Conservation (phyloP, 1,140 invertebrate species). For the Steinernema feltiae region DNA sequence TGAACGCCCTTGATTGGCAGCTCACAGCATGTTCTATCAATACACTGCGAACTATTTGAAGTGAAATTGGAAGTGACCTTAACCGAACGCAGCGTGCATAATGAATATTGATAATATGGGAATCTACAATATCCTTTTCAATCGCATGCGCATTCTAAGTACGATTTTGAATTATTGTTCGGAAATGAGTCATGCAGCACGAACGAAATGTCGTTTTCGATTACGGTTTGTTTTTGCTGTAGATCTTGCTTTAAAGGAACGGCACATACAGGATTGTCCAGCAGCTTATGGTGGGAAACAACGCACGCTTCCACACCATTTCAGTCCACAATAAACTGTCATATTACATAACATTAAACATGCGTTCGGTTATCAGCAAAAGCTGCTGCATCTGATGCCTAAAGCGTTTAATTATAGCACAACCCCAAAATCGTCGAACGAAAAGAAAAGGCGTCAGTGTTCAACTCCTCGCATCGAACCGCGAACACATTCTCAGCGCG, state of each 20-base stretch:
- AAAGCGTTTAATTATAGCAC: too few species aligned
- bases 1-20: conserved; percentile 12
- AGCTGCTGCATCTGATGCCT: too few species aligned
- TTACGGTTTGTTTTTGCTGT: too few species aligned
- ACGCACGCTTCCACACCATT: too few species aligned
- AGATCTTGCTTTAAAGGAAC: background rate
- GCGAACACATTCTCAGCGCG: background rate
- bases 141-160: background rate
- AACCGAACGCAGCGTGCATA: background rate
- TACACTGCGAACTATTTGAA: background rate
- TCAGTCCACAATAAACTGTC: too few species aligned
- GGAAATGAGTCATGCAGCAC: background rate
- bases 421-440: background rate
- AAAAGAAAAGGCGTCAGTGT: background rate
- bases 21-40: background rate
- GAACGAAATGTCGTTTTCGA: too few species aligned
- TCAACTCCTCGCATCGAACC: background rate
- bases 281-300: background rate
- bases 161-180: background rate
- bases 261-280: background rate
- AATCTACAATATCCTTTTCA: background rate
- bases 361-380: too few species aligned
- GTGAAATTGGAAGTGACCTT: background rate
- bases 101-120: background rate
- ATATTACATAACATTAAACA: too few species aligned